A percentile compares a stretch with the other conserved stretches of the same genome.
Conservation (phyloP, 2,888 invertebrate species). For the Pherbina coryleti region DNA sequence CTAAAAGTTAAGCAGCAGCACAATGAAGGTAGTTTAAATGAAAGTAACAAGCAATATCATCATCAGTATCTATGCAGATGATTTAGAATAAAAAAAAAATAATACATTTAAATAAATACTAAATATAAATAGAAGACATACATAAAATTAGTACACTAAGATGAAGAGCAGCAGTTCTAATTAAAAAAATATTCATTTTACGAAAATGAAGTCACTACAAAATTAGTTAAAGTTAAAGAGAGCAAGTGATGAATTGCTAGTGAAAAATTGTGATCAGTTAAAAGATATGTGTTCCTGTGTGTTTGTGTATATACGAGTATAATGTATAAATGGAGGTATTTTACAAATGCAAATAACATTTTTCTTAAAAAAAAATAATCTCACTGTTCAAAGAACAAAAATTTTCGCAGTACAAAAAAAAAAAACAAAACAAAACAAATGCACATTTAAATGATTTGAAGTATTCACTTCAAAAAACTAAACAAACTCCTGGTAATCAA, state of each 20-base stretch:
- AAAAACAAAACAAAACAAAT: conserved; percentile 7
- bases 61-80: not conserved
- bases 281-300: conserved; percentile 29
- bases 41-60: not conserved
- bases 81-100: not conserved
- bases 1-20: not conserved
- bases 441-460: conserved; percentile 10
- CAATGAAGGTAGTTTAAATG: not conserved
- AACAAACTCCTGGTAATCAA: conserved; percentile 47
- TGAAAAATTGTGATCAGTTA: not conserved
- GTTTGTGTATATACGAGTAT: conserved; percentile 33
- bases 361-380: conserved; percentile 1
- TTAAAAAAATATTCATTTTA: not conserved
- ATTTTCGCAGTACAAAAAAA: not conserved
- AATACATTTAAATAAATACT: conserved; percentile 26
- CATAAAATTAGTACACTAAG: not conserved
- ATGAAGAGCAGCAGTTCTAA: not conserved
- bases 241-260: not conserved
- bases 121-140: conserved; percentile 5
- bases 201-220: not conserved
- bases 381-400: not conserved
- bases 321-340: conserved; percentile 19
- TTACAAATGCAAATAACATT: conserved; percentile 6
- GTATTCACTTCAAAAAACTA: conserved; percentile 39
- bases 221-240: not conserved